phyloP scores from a whole-genome alignment of 92 coral and sea anemone species.

The Micromussa lordhowensis region DNA sequence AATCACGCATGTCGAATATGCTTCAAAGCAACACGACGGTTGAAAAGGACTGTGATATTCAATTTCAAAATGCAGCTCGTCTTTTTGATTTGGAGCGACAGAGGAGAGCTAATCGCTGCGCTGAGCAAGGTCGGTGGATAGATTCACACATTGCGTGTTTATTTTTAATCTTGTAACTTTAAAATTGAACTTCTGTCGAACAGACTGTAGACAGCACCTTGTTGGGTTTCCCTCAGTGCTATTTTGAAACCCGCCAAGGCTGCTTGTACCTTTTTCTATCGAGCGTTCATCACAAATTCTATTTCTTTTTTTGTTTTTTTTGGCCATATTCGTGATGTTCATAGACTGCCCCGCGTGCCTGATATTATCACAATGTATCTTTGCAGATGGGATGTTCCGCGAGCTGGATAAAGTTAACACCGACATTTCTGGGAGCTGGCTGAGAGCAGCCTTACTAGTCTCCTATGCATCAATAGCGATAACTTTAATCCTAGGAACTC shows the following conservation, averaged over 20 bases:
- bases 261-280: neutral
- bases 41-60: neutral
- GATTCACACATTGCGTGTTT: neutral
- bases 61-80: neutral
- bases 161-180: conserved; percentile 4
- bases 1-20: neutral
- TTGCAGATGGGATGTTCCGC: conserved; percentile 68
- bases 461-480: conserved; percentile 50
- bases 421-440: conserved; percentile 60
- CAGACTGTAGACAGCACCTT: neutral
- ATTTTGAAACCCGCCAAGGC: neutral
- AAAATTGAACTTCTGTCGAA: conserved; percentile 1
- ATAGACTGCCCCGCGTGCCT: neutral
- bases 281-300: neutral
- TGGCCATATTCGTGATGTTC: neutral
- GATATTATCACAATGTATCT: neutral
- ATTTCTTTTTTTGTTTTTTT: no score
- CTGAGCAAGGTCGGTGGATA: conserved; percentile 25
- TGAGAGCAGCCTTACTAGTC: conserved; percentile 49
- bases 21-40: neutral
- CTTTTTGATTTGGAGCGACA: conserved; percentile 47
- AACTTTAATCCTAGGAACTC: conserved; percentile 55
- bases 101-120: conserved; percentile 23
- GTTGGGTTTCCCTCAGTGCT: neutral
- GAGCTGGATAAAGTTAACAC: conserved; percentile 70